These are phyloP conservation scores for Philopedon plagiatum DNA, from an alignment of 2,888 invertebrate genomes.

Conservation along the genomic window DNA sequence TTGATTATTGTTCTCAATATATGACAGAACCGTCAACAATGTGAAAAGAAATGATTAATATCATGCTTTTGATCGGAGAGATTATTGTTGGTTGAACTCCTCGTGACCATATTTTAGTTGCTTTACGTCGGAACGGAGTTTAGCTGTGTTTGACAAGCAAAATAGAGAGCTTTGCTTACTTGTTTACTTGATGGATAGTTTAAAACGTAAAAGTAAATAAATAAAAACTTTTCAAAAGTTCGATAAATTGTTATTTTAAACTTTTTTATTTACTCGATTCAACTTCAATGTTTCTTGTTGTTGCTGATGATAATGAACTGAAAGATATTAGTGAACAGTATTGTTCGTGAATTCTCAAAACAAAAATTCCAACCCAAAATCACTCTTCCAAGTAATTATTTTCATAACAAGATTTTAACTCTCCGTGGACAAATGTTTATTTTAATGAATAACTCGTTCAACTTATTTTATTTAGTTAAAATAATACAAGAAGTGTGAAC, in stretches of 20 bases:
- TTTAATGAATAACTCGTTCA: slow-evolving; percentile 28
- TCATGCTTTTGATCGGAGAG: slow-evolving; percentile 30
- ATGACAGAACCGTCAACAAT: slow-evolving; percentile 35
- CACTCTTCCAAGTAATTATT: neutral
- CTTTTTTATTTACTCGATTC: too few relatives aligned
- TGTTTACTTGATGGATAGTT: slow-evolving; percentile 5
- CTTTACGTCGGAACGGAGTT: slow-evolving; percentile 19
- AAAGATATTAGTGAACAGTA: too few relatives aligned
- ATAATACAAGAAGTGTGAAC: slow-evolving; percentile 45
- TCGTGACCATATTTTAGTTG: slow-evolving; percentile 40
- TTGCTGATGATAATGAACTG: too few relatives aligned
- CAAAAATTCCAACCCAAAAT: neutral
- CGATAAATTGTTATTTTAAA: too few relatives aligned
- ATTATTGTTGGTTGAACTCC: slow-evolving; percentile 35
- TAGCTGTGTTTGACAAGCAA: slow-evolving; percentile 24
- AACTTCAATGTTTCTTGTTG: too few relatives aligned
- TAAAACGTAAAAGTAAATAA: neutral
- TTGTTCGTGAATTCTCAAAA: neutral
- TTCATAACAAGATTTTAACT: slow-evolving; percentile 1
- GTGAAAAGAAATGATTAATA: slow-evolving; percentile 42
- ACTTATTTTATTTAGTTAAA: slow-evolving; percentile 44
- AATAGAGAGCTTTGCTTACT: slow-evolving; percentile 19
- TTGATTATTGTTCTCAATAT: slow-evolving; percentile 35
- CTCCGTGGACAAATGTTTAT: slow-evolving; percentile 3
- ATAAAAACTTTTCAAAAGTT: too few relatives aligned